Percentiles rank a stretch among this genome's conserved stretches.
These are phyloP conservation scores for Climacteris rufus DNA, from an alignment of 2,113 vertebrate species.

Conservation along the genomic window DNA sequence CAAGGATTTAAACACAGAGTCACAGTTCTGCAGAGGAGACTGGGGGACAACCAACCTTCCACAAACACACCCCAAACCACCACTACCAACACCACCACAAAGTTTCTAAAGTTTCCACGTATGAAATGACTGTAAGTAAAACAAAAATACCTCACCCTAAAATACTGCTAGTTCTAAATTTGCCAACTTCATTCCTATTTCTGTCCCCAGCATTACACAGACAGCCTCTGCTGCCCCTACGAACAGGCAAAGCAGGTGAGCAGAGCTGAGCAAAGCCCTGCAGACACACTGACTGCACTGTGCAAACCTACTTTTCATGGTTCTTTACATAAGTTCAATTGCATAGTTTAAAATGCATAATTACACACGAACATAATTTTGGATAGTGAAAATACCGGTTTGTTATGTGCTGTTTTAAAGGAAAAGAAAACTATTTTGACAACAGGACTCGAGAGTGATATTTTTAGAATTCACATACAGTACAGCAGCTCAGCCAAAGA, in stretches of 20 bases:
- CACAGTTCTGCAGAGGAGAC: background rate
- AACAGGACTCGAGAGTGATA: background rate
- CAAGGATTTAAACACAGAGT: background rate
- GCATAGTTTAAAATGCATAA: background rate
- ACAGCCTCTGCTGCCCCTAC: background rate
- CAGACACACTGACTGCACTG: background rate
- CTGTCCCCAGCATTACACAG: background rate
- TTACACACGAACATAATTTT: rapidly evolving
- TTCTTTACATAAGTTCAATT: background rate
- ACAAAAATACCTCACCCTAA: background rate
- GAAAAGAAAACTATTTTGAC: constrained; percentile 3
- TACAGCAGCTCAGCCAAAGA: constrained; percentile 20
- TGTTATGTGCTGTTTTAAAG: background rate
- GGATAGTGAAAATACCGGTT: background rate
- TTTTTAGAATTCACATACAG: constrained; percentile 46
- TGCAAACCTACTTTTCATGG: background rate
- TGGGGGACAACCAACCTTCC: background rate
- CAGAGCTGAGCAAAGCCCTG: background rate
- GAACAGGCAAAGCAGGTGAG: background rate
- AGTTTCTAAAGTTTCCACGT: background rate
- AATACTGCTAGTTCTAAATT: background rate
- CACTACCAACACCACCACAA: background rate
- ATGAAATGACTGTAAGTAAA: background rate
- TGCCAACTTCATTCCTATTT: background rate
- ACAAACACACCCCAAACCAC: background rate